These are phyloP conservation scores for Lepidostoma basale DNA, from an alignment of 1,140 invertebrate genomes.

Conservation along the genomic window DNA sequence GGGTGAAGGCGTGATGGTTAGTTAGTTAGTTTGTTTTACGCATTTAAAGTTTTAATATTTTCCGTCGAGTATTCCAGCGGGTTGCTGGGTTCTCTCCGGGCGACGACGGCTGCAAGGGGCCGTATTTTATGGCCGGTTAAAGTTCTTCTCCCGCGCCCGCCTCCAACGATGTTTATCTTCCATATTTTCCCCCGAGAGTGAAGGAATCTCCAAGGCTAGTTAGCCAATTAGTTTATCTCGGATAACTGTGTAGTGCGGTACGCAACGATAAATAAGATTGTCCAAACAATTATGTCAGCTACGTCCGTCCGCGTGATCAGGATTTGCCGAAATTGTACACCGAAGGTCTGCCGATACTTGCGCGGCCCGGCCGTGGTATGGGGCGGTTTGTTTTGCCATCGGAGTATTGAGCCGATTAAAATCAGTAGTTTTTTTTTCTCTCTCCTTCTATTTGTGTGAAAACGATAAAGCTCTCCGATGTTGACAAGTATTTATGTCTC, in stretches of 20 bases:
- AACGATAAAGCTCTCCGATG: not conserved
- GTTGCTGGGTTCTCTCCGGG: not conserved
- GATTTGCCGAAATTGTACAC: no score
- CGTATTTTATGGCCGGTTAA: not conserved
- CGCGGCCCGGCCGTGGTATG: no score
- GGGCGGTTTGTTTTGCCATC: no score
- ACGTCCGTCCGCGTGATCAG: no score
- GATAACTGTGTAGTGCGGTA: not conserved
- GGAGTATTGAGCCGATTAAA: no score
- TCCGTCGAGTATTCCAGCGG: not conserved
- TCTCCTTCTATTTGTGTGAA: no score
- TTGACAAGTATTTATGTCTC: no score
- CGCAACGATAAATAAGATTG: not conserved
- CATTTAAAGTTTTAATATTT: not conserved
- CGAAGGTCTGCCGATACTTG: no score
- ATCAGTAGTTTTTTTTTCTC: no score
- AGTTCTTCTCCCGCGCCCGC: not conserved
- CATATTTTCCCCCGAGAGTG: not conserved
- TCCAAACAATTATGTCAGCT: not conserved
- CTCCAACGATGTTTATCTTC: not conserved
- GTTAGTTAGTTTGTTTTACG: not conserved
- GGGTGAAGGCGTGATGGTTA: no score
- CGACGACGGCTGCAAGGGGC: not conserved
- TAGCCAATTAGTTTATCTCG: not conserved
- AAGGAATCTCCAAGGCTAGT: not conserved